Evolutionary conservation across 2,888 invertebrate genomes (phyloP), one percentile per base, ranked within the genome.

Genomic region (Scaptomyza caliginosa): DNA sequence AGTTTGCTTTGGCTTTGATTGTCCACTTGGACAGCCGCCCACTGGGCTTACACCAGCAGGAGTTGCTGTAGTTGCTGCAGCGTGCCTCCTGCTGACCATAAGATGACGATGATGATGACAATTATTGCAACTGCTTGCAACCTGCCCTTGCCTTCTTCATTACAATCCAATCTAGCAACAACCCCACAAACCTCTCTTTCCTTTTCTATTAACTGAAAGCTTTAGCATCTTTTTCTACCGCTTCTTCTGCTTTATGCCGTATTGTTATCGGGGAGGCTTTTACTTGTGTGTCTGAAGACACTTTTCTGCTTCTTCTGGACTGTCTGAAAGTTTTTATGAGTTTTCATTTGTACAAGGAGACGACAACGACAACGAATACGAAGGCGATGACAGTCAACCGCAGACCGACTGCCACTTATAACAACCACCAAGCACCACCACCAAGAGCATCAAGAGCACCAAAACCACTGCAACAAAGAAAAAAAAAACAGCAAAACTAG

Each of bases 381-480:
- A 45, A 17, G 13, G 19, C 36, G 59, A 32, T 67, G 70, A 71
- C 71, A 74, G 57, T 63, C 67, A 60, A 65, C 79, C 80, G 83
- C 81, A 83, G 86, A 80, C 77, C 67, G 62, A 67, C 84, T 62
- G 86, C 86, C 81, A 81, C 83, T 81, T 81, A 75, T 67, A 62
- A 71, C 74, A 32, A 40, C 36, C 43, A 39, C 24, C 32, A 32
- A 30, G 30, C 26, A 10, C 26, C 26, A 28, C 28, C 10, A 26
- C 26, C 10, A 26, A 8, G 21, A 21, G 21, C 26, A 6, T 10
- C 36, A 46, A 26, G 28, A 45, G n/a, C 46, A 28, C 21, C 48
- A 10, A 11, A 30, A 49, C n/a, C 30, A 64, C 32, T 17, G 23
- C 54, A 26, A 17, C n/a, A 17, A 11, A n/a, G n/a, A n/a, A n/a